These are phyloP conservation scores for Leucania comma DNA, from an alignment of 2,888 invertebrate genomes.

Conservation along the genomic window DNA sequence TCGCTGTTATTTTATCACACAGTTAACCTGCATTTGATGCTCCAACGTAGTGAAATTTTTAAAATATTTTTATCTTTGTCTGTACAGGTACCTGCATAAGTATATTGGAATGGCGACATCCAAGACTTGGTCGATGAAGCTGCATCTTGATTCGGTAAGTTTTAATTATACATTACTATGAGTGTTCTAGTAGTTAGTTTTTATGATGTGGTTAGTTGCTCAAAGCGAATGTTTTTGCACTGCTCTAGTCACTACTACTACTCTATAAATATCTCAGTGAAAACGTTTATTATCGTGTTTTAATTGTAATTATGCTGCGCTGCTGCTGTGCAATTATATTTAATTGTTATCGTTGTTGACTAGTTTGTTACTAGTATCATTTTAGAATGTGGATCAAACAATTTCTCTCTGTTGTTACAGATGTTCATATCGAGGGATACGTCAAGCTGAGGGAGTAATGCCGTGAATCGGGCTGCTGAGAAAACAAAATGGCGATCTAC, in stretches of 20 bases:
- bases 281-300: slow-evolving; percentile 57
- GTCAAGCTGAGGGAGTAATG: not conserved
- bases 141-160: slow-evolving; percentile 53
- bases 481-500: slow-evolving; percentile 1
- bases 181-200: slow-evolving; percentile 41
- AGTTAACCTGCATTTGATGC: not conserved
- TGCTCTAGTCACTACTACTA: slow-evolving; percentile 11
- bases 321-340: slow-evolving; percentile 64
- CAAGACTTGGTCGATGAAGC: slow-evolving; percentile 4
- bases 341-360: slow-evolving; percentile 52
- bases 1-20: not conserved
- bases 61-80: slow-evolving; percentile 29
- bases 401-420: slow-evolving; percentile 77
- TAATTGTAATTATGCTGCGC: slow-evolving; percentile 65
- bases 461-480: not conserved
- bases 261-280: slow-evolving; percentile 46
- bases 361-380: slow-evolving; percentile 28
- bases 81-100: slow-evolving; percentile 44
- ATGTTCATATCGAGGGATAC: slow-evolving; percentile 25
- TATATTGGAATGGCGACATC: slow-evolving; percentile 7
- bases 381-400: slow-evolving; percentile 64
- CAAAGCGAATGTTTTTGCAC: slow-evolving; percentile 66
- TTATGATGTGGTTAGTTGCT: slow-evolving; percentile 59
- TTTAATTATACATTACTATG: slow-evolving; percentile 40
- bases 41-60: not conserved